phyloP scores from a whole-genome alignment of 2,797 vertebrate genomes.

The Iguana delicatissima region DNA sequence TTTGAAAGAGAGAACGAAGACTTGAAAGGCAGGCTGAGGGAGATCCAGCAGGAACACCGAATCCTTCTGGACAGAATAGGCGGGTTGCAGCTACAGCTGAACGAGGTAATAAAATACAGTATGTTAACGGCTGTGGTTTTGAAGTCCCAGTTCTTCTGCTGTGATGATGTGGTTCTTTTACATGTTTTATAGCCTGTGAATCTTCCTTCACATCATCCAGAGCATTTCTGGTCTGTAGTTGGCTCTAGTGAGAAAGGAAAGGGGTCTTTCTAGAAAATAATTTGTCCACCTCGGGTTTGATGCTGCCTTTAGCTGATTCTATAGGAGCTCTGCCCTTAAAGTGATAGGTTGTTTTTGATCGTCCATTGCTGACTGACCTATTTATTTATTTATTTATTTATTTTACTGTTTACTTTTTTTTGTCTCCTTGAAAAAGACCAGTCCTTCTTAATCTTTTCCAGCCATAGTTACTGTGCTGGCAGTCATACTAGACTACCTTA shows the following conservation, averaged over 20 bases:
- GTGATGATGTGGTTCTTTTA: not conserved
- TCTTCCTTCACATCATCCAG: not conserved
- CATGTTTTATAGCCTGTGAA: not conserved
- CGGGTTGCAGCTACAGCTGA: constrained; percentile 89
- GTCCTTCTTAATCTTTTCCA: no score
- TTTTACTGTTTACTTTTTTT: no score
- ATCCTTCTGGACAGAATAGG: constrained; percentile 89
- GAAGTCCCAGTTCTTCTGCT: no score
- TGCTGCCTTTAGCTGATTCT: not conserved
- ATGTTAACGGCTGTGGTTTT: not conserved
- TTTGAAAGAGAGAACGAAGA: constrained; percentile 91
- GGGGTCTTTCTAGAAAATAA: not conserved
- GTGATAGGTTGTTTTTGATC: not conserved
- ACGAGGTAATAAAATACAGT: constrained; percentile 83
- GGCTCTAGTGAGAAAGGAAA: not conserved
- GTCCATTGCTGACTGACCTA: not conserved
- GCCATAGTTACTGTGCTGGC: no score
- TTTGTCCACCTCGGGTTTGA: not conserved
- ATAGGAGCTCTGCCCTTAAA: not conserved
- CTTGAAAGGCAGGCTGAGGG: constrained; percentile 88
- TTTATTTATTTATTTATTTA: no score
- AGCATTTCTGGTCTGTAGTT: not conserved
- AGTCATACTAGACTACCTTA: no score
- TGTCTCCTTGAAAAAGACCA: no score
- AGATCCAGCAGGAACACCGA: constrained; percentile 91